Conservation (phyloP, 2,888 invertebrate genomes). For the Polyommatus iphigenia region DNA sequence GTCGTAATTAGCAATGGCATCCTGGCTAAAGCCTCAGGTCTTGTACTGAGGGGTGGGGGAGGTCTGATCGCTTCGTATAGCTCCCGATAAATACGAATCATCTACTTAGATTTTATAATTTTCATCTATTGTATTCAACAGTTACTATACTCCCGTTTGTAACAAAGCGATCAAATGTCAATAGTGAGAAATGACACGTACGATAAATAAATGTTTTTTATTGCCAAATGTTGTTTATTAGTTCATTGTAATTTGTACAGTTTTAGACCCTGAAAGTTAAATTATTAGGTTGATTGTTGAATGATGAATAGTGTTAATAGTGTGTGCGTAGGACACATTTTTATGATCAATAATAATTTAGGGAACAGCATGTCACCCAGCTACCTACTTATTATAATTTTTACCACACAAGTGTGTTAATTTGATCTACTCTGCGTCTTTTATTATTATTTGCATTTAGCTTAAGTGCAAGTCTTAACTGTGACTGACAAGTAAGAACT, state of each 20-base stretch:
- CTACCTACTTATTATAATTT: no score
- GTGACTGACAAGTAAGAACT: background rate
- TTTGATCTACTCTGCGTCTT: no score
- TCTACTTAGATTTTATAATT: background rate
- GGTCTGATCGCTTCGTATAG: slow-evolving; percentile 27
- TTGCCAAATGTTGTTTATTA: slow-evolving; percentile 71
- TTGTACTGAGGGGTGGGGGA: slow-evolving; percentile 32
- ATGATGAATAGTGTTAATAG: no score
- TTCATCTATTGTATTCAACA: background rate
- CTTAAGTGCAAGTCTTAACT: no score
- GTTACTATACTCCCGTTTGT: background rate
- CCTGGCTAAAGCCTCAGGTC: background rate
- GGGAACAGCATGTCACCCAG: no score
- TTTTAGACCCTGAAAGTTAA: background rate
- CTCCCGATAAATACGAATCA: background rate
- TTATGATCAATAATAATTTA: no score
- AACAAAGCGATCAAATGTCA: slow-evolving; percentile 33
- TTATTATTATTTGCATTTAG: background rate
- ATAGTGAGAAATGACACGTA: slow-evolving; percentile 47
- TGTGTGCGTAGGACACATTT: no score
- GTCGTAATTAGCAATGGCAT: background rate
- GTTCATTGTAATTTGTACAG: background rate
- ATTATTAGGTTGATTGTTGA: no score
- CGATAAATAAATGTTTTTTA: slow-evolving; percentile 73
- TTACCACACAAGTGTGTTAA: no score